A percentile compares a stretch with the other conserved stretches of the same genome.
phyloP scores from a whole-genome alignment of 1,140 invertebrate genomes.

The Neodiprion lecontei region DNA sequence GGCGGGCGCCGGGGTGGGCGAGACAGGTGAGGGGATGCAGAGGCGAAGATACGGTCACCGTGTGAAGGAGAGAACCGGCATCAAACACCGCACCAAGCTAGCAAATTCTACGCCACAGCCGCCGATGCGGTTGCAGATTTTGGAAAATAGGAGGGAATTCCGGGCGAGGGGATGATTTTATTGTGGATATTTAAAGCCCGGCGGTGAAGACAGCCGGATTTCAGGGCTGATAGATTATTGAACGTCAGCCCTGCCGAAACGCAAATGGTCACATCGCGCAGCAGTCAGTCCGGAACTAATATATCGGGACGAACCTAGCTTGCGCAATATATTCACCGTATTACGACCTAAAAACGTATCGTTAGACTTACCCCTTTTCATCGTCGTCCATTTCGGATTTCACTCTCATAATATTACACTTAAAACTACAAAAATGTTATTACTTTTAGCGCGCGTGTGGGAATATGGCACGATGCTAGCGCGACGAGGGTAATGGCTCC shows the following conservation, averaged over 20 bases:
- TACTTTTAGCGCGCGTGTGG: conserved; percentile 52
- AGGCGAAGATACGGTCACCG: neutral
- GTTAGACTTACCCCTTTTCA: conserved; percentile 61
- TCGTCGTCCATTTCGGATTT: conserved; percentile 67
- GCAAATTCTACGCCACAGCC: neutral
- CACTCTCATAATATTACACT: conserved; percentile 65
- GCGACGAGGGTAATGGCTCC: conserved; percentile 60
- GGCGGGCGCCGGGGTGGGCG: neutral
- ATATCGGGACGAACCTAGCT: neutral
- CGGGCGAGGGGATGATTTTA: no score
- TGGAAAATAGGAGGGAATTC: no score
- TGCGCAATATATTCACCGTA: no score
- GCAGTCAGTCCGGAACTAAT: neutral
- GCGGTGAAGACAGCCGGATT: neutral
- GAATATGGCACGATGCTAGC: conserved; percentile 61
- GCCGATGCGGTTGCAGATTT: neutral
- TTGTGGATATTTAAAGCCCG: no score
- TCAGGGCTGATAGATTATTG: neutral
- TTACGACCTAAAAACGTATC: no score
- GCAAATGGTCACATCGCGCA: conserved; percentile 6
- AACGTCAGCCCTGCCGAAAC: neutral
- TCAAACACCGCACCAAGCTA: conserved; percentile 1
- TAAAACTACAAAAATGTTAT: conserved; percentile 57
- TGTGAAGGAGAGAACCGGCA: neutral
- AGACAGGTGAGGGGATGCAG: neutral